Percentiles rank a stretch among this genome's conserved stretches.
Conservation (phyloP, 2,113 vertebrate genomes). For the Noctilio leporinus region DNA sequence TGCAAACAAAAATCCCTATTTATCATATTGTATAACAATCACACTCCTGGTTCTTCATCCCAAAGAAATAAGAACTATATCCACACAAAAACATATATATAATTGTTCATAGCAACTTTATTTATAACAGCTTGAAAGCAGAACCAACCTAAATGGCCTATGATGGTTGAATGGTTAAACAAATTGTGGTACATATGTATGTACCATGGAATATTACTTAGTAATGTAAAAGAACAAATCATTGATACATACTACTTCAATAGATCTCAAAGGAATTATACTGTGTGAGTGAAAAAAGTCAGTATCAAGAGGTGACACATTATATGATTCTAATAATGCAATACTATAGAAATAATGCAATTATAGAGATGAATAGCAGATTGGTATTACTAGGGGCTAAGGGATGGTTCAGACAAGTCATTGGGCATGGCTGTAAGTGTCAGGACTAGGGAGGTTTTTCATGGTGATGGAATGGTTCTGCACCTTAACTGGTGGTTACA, state of each 20-base stretch:
- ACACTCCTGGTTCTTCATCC: not conserved
- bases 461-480: not conserved
- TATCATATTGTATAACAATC: not conserved
- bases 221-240: not conserved
- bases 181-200: not conserved
- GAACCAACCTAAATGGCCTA: not conserved
- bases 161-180: not conserved
- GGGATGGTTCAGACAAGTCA: too few relatives aligned
- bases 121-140: not conserved
- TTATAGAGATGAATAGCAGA: not conserved
- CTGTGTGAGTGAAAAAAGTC: not conserved
- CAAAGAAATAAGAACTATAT: not conserved
- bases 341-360: not conserved
- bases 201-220: not conserved
- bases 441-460: not conserved
- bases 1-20: not conserved
- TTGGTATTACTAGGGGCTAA: not conserved
- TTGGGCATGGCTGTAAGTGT: accelerated
- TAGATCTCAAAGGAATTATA: not conserved
- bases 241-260: not conserved
- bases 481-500: not conserved
- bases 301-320: not conserved
- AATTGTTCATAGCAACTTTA: not conserved
- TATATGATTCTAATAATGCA: too few relatives aligned
- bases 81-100: not conserved